Conservation (phyloP, 2,113 vertebrate species). For the Vicugna pacos region DNA sequence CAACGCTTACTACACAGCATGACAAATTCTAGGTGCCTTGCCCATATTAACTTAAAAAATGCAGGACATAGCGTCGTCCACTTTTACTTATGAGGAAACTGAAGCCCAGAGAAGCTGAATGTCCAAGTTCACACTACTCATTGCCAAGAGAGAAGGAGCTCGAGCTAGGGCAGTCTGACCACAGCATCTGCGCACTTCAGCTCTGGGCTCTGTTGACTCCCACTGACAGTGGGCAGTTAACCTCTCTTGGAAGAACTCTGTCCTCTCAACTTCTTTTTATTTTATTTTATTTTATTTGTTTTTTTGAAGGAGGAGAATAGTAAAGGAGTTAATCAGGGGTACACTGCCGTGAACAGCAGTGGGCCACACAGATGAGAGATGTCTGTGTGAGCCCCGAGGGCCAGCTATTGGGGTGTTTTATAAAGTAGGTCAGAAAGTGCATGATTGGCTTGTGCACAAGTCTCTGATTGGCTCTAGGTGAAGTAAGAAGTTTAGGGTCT, state of each 20-base stretch:
- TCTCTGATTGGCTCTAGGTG: no score
- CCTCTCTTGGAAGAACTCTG: not conserved
- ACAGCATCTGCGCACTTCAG: accelerated
- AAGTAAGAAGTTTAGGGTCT: no score
- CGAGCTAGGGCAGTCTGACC: not conserved
- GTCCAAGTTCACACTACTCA: not conserved
- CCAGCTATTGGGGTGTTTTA: no score
- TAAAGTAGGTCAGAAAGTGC: no score
- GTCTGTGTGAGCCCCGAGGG: no score
- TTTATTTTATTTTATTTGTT: no score
- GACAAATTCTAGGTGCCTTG: not conserved
- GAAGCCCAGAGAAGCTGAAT: not conserved
- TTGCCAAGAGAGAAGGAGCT: not conserved
- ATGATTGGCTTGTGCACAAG: no score
- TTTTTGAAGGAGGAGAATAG: no score
- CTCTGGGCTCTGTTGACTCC: not conserved
- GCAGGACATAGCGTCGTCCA: not conserved
- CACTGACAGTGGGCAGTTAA: not conserved
- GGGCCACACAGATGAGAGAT: no score
- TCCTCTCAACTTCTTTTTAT: not conserved
- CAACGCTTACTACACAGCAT: not conserved
- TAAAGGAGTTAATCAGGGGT: no score
- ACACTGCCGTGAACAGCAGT: no score
- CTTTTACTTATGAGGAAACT: not conserved
- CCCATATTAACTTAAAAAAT: not conserved